phyloP scores from a whole-genome alignment of 2,797 vertebrate species.

The Rousettus madagascariensis region DNA sequence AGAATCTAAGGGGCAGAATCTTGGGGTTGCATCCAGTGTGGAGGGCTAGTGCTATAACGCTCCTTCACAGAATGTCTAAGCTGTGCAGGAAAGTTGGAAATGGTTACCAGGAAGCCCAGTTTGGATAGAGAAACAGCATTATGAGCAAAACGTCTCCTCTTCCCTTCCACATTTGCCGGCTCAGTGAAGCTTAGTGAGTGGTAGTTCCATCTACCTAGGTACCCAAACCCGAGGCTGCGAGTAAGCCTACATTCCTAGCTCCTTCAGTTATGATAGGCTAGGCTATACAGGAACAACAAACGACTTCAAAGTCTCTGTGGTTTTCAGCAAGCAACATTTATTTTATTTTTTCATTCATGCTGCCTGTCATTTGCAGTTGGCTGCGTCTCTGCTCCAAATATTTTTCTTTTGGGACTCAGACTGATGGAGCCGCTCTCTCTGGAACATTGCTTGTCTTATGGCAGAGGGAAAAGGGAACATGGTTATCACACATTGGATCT shows the following conservation, averaged over 20 bases:
- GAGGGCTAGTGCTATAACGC: not conserved
- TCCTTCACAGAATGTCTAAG: not conserved
- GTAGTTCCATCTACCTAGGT: not conserved
- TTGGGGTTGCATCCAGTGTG: not conserved
- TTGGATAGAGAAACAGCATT: not conserved
- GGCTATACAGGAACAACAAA: not conserved
- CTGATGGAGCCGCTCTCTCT: not conserved
- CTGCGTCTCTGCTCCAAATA: not conserved
- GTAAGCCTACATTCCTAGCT: not conserved
- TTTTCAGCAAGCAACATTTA: not conserved
- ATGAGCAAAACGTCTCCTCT: not conserved
- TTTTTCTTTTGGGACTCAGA: not conserved
- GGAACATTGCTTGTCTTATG: not conserved
- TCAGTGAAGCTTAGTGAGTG: not conserved
- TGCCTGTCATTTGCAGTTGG: not conserved
- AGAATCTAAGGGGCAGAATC: not conserved
- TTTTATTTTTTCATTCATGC: not conserved
- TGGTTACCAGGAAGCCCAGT: not conserved
- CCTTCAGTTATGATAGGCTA: not conserved
- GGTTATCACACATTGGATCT: not conserved
- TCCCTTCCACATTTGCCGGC: not conserved
- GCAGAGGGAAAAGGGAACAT: not conserved
- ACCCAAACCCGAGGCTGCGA: not conserved
- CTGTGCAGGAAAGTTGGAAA: not conserved
- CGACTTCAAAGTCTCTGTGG: not conserved